phyloP scores from a whole-genome alignment of 2,113 vertebrate genomes.

The Riparia riparia region DNA sequence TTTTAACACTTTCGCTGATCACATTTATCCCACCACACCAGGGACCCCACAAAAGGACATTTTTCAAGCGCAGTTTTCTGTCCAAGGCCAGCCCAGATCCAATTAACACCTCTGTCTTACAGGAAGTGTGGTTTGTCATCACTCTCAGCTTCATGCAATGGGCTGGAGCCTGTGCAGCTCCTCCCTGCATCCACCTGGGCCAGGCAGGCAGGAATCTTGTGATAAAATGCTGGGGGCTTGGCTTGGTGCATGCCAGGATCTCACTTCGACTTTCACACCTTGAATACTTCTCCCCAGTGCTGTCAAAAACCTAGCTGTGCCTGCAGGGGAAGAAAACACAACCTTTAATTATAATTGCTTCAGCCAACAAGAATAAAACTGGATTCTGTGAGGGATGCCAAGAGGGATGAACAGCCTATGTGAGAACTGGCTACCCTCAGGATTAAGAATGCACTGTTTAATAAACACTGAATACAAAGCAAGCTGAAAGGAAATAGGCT shows the following conservation, averaged over 20 bases:
- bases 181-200: constrained; percentile 61
- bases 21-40: neutral
- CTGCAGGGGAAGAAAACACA: constrained; percentile 43
- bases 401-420: neutral
- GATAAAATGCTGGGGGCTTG: constrained; percentile 74
- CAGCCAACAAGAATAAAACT: constrained; percentile 5
- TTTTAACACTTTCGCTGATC: neutral
- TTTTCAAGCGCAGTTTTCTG: neutral
- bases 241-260: neutral
- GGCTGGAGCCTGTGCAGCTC: constrained; percentile 7
- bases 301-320: constrained; percentile 68
- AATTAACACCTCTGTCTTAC: constrained; percentile 39
- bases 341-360: neutral
- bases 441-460: neutral
- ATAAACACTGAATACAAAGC: neutral
- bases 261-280: constrained; percentile 32
- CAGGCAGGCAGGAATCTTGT: constrained; percentile 64
- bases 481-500: neutral
- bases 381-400: neutral
- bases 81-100: neutral
- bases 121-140: neutral
- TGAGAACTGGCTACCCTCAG: neutral
- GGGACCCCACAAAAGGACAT: neutral
- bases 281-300: constrained; percentile 62
- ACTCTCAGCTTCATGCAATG: constrained; percentile 27